Conservation (phyloP, 1,140 invertebrate species). For the Thaumatotibia leucotreta region DNA sequence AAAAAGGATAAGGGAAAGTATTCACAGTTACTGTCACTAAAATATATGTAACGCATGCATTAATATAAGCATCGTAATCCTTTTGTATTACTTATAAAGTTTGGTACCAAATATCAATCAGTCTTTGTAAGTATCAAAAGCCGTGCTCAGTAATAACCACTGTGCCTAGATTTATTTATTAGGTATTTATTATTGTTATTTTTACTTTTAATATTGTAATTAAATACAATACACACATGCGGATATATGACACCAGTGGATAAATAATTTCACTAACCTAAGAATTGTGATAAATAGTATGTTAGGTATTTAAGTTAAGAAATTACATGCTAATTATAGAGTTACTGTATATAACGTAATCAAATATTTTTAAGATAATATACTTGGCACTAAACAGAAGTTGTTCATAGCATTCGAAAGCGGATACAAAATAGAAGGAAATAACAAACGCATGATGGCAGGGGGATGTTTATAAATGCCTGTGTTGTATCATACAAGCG, state of each 20-base stretch:
- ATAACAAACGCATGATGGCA: not conserved
- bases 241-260: not conserved
- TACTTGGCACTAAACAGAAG: not conserved
- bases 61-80: too few species aligned
- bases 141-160: not conserved
- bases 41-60: too few species aligned
- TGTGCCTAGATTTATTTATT: not conserved
- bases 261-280: not conserved
- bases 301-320: not conserved
- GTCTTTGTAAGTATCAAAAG: not conserved
- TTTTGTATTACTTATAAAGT: not conserved
- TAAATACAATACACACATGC: not conserved
- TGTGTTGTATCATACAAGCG: too few species aligned
- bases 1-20: too few species aligned
- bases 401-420: not conserved
- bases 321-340: too few species aligned
- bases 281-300: constrained; percentile 10
- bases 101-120: not conserved
- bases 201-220: not conserved
- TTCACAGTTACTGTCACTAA: too few species aligned
- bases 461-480: too few species aligned
- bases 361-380: not conserved
- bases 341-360: not conserved
- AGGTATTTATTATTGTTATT: not conserved
- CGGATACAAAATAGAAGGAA: not conserved